Conservation (phyloP, 2,797 vertebrate genomes). For the Eulemur rubriventer region DNA sequence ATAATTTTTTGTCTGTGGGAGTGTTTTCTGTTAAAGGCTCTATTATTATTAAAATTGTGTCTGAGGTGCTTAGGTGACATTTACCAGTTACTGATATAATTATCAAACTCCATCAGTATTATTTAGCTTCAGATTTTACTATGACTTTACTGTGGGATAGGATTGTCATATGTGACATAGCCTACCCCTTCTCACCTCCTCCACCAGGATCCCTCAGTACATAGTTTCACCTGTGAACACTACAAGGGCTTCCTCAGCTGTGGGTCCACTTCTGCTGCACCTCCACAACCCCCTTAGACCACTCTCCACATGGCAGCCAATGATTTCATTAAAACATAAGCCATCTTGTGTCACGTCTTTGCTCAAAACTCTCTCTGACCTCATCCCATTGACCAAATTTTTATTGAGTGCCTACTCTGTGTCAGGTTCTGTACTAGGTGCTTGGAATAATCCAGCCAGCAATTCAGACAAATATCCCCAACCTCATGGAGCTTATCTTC, state of each 20-base stretch:
- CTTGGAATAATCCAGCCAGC: background rate
- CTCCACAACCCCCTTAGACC: background rate
- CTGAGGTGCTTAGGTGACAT: background rate
- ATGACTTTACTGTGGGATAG: background rate
- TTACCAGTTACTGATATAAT: background rate
- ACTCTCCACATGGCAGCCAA: background rate
- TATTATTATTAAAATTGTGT: background rate
- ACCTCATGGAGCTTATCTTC: background rate
- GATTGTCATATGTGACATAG: background rate
- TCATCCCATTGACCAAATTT: background rate
- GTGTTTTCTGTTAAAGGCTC: background rate
- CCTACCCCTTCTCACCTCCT: background rate
- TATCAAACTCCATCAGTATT: background rate
- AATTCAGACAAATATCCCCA: background rate
- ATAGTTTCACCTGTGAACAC: background rate
- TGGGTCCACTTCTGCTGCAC: background rate
- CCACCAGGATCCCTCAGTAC: too few species aligned
- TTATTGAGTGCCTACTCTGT: background rate
- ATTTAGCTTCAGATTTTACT: background rate
- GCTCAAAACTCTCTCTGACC: background rate
- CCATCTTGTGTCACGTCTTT: background rate
- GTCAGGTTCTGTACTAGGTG: background rate
- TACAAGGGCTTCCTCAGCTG: background rate
- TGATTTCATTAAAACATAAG: background rate
- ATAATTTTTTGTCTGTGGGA: background rate